These are phyloP conservation scores for Cremastobaeus sp. DNA, from an alignment of 2,888 invertebrate genomes.

Conservation along the genomic window DNA sequence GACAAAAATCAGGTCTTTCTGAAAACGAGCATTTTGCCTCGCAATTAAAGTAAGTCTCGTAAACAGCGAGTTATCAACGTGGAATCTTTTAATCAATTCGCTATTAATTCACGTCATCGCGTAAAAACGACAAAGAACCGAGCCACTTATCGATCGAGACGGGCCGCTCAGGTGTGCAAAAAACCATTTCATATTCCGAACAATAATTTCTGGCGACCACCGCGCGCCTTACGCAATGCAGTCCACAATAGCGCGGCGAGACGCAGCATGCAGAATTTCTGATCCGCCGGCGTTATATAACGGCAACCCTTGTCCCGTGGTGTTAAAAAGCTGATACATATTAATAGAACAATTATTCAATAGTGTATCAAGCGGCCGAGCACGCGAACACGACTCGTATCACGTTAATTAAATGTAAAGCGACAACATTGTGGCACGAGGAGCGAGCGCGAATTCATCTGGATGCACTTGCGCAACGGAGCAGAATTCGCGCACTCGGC, in stretches of 20 bases:
- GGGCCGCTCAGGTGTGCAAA: too few species aligned
- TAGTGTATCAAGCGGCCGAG: not conserved
- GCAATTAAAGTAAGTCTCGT: too few species aligned
- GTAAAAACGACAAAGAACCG: too few species aligned
- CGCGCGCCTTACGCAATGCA: conserved; percentile 23
- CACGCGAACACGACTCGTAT: conserved; percentile 10
- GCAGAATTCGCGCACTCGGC: conserved; percentile 21
- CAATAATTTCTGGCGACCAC: too few species aligned
- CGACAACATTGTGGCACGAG: conserved; percentile 14
- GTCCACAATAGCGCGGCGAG: conserved; percentile 22
- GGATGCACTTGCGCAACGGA: conserved; percentile 3
- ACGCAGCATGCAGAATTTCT: conserved; percentile 26
- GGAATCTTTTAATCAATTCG: too few species aligned
- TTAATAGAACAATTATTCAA: conserved; percentile 40
- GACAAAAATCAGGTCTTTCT: conserved; percentile 33
- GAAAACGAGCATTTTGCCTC: too few species aligned
- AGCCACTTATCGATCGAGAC: too few species aligned
- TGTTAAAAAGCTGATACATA: conserved; percentile 35
- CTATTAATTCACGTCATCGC: too few species aligned
- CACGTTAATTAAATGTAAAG: conserved; percentile 25
- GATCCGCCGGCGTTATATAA: conserved; percentile 41
- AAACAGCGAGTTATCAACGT: too few species aligned
- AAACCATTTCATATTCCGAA: too few species aligned
- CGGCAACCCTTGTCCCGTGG: conserved; percentile 17
- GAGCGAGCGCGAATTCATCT: conserved; percentile 31